A percentile compares a stretch with the other conserved stretches of the same genome.
Conservation (phyloP, 2,797 vertebrate species). For the Chelon auratus region DNA sequence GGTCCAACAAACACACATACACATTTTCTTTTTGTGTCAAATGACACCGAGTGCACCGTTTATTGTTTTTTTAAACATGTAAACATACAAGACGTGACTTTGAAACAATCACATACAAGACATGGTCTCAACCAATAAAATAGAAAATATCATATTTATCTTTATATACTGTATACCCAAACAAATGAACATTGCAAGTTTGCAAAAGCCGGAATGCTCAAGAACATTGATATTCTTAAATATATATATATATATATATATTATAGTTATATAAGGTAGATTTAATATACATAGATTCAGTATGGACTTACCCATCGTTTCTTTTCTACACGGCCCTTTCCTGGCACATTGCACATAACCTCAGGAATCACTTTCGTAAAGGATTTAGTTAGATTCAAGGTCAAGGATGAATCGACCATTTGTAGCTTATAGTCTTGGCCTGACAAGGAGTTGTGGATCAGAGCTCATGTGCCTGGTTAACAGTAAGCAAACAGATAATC, state of each 20-base stretch:
- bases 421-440: conserved; percentile 43
- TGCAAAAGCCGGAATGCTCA: conserved; percentile 84
- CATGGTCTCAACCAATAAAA: conserved; percentile 80
- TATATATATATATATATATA: conserved; percentile 67
- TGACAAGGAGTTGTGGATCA: conserved; percentile 11
- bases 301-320: conserved; percentile 59
- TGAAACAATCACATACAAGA: conserved; percentile 83
- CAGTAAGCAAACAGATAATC: conserved; percentile 7
- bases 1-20: not conserved
- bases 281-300: conserved; percentile 76
- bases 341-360: conserved; percentile 81
- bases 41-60: conserved; percentile 72
- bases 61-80: conserved; percentile 84
- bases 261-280: conserved; percentile 70
- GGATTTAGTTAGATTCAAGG: conserved; percentile 35
- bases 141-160: conserved; percentile 75
- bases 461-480: conserved; percentile 16
- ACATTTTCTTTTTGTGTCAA: conserved; percentile 46
- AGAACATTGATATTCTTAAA: conserved; percentile 82
- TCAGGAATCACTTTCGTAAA: conserved; percentile 49
- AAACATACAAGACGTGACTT: conserved; percentile 86
- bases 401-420: conserved; percentile 29
- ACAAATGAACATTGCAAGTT: conserved; percentile 76
- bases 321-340: conserved; percentile 51
- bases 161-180: conserved; percentile 69